phyloP scores from a whole-genome alignment of 2,797 vertebrate species.

The Phoxinus dragarum region DNA sequence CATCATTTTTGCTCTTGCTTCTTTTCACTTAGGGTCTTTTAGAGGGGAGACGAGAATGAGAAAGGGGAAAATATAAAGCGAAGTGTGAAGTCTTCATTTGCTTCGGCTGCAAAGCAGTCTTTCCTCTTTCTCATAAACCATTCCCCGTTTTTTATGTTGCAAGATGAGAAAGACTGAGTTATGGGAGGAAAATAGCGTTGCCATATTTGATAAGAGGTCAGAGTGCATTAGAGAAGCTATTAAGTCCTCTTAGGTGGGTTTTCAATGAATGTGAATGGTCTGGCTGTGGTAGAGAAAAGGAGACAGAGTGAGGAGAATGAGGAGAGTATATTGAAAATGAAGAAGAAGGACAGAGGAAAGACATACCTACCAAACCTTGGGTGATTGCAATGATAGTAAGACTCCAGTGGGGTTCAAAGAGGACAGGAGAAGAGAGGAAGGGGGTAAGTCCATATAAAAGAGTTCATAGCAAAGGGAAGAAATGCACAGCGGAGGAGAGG shows the following conservation, averaged over 20 bases:
- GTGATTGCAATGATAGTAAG: constrained; percentile 72
- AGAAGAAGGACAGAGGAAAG: constrained; percentile 22
- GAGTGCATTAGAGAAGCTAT: constrained; percentile 45
- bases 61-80: neutral
- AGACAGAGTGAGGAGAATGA: constrained; percentile 19
- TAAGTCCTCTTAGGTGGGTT: constrained; percentile 29
- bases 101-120: constrained; percentile 17
- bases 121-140: constrained; percentile 19
- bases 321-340: neutral
- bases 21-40: constrained; percentile 39
- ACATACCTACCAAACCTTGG: constrained; percentile 70
- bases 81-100: constrained; percentile 11
- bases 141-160: neutral
- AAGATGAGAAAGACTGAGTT: constrained; percentile 5
- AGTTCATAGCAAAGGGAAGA: constrained; percentile 49
- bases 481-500: constrained; percentile 56
- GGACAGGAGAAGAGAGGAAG: constrained; percentile 62
- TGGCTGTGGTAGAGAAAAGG: constrained; percentile 22
- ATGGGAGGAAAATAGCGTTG: constrained; percentile 14
- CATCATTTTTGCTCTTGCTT: constrained; percentile 44
- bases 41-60: neutral
- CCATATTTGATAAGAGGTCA: constrained; percentile 49
- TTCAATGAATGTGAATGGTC: constrained; percentile 22
- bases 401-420: constrained; percentile 63
- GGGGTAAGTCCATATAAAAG: constrained; percentile 53